Evolutionary conservation across 2,888 invertebrate species (phyloP), one percentile per base, ranked within the genome.

Genomic region (Melanostoma mellinum): DNA sequence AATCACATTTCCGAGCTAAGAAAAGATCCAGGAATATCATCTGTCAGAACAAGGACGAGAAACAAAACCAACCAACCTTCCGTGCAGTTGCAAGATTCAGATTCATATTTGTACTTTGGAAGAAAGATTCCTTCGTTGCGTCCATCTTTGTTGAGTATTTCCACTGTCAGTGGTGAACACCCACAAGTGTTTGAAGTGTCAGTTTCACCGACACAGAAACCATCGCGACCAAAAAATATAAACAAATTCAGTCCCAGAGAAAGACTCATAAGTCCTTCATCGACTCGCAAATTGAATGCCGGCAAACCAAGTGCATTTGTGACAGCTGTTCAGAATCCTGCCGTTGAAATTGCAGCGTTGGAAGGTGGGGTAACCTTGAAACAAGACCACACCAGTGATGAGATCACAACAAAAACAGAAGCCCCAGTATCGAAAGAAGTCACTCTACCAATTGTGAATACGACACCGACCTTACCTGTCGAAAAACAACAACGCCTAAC

Each of bases 81-180:
- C 2, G 0, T 72, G 20, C 67, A 42, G 20, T 20, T 20, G 20
- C 20, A 20, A 20, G 90, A 89, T 50, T 88, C 89, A 52, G 94
- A 95, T 60, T 95, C 95, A 8, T 95, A 95, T 89, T 91, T 94
- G 74, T 94, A 93, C 88, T 95, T 95, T 88, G 95, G 95, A 0
- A 94, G 95, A 87, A 95, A 95, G 88, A 87, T 93, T 48, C 91
- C 92, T 1, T 92, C 92, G 0, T 89, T 92, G 1, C 89, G 88
- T 55, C 91, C 91, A 0, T 89, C 87, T 1, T 87, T 88, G 0
- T 79, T 90, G 38, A 88, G 88, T 35, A 91, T 90, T 89, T 93
- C 92, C 48, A 91, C 92, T 10, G 88, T 89, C 9, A 92, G 92
- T 67, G 93, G 94, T 88, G 93, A 93, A 9, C 89, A 90, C 85